Evolutionary conservation across 2,113 vertebrate genomes (phyloP).

Genomic region (Chamaetylas fuelleborni): DNA sequence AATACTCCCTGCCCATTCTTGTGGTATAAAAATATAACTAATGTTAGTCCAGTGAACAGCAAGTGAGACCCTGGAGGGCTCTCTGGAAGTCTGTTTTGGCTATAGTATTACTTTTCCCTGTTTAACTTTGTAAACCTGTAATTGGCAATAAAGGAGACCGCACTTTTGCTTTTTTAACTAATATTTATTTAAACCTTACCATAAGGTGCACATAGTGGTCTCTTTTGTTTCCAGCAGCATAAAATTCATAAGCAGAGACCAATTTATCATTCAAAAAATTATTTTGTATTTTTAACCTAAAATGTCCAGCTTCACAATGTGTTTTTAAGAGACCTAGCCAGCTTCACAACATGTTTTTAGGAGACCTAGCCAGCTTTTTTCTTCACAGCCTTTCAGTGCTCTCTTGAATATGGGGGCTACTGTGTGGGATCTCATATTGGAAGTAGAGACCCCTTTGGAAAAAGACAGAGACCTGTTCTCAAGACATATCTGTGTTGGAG

Average conservation of each 20-base stretch:
- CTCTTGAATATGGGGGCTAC: not conserved
- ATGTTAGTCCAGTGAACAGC: conserved; percentile 40
- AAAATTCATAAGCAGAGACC: conserved; percentile 49
- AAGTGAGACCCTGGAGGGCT: conserved; percentile 46
- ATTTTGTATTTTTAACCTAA: conserved; percentile 52
- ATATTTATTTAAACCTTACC: conserved; percentile 70
- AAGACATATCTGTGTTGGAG: fast-evolving
- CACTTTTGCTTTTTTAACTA: conserved; percentile 63
- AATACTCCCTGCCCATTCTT: conserved; percentile 29
- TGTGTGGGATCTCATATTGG: not conserved
- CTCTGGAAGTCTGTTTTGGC: conserved; percentile 52
- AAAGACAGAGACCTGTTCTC: not conserved
- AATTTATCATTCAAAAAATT: conserved; percentile 46
- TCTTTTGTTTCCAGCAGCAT: conserved; percentile 63
- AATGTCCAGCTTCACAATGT: not conserved
- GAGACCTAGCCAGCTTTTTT: not conserved
- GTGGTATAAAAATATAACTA: conserved; percentile 57
- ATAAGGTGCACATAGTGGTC: conserved; percentile 59
- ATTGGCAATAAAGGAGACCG: conserved; percentile 69
- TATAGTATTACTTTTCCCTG: conserved; percentile 33
- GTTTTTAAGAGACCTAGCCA: not conserved
- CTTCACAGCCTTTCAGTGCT: not conserved
- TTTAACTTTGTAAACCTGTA: conserved; percentile 68
- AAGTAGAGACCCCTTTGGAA: not conserved
- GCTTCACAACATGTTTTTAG: not conserved